Evolutionary conservation across 2,113 vertebrate species (phyloP).

Genomic region (Chunga burmeisteri): DNA sequence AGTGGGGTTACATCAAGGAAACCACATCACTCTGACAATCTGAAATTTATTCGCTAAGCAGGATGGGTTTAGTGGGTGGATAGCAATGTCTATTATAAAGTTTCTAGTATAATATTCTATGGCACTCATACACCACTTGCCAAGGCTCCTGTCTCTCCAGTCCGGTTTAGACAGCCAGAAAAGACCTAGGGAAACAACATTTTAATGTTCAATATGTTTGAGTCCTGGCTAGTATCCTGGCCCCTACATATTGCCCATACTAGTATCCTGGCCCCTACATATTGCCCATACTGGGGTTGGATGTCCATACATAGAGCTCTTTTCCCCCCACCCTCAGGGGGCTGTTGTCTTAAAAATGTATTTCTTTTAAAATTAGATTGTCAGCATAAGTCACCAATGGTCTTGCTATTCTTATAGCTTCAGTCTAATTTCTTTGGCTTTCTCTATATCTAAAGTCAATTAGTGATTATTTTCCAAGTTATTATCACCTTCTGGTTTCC

Average conservation of each 20-base stretch:
- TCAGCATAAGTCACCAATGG: neutral
- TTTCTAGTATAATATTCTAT: neutral
- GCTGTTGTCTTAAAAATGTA: neutral
- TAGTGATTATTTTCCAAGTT: neutral
- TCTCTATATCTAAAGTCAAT: neutral
- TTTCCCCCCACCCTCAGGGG: rapidly evolving
- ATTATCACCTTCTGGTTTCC: neutral
- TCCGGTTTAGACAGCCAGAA: neutral
- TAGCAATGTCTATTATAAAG: neutral
- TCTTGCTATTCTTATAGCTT: neutral
- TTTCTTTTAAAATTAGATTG: neutral
- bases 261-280: neutral
- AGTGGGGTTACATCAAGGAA: neutral
- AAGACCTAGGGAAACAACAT: neutral
- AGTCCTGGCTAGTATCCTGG: neutral
- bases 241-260: neutral
- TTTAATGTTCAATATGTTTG: neutral
- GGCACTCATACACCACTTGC: neutral
- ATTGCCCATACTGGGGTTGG: neutral
- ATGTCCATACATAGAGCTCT: neutral
- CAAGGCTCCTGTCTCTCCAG: neutral
- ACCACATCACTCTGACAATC: neutral
- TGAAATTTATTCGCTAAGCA: neutral
- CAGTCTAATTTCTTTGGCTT: neutral
- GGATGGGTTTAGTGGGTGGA: neutral